Percentiles rank a stretch among this genome's conserved stretches.
These are phyloP conservation scores for Malacoctenus gilli DNA, from an alignment of 2,797 vertebrate genomes.

Conservation along the genomic window DNA sequence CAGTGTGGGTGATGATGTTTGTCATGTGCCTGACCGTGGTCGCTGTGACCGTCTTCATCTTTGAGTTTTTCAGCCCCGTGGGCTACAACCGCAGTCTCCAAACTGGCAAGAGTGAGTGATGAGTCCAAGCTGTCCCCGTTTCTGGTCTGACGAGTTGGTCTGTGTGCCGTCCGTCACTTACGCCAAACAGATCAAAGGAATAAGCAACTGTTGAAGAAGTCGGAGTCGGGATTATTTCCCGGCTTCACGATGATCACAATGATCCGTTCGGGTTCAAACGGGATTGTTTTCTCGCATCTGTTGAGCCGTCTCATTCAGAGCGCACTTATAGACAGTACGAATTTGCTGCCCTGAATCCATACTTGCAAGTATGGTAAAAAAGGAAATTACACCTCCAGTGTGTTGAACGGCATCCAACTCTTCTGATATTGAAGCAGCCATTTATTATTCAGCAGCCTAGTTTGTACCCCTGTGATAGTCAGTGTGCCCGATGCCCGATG, in stretches of 20 bases:
- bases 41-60: constrained; percentile 96
- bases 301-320: constrained; percentile 2
- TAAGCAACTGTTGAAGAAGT: constrained; percentile 15
- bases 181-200: constrained; percentile 42
- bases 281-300: constrained; percentile 7
- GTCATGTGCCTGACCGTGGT: constrained; percentile 98
- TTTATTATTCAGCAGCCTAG: constrained; percentile 72
- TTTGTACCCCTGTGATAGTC: constrained; percentile 69
- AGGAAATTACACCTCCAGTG: constrained; percentile 38
- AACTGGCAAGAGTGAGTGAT: constrained; percentile 90
- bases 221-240: not conserved
- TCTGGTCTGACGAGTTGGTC: constrained; percentile 41
- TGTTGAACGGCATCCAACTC: constrained; percentile 59
- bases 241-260: not conserved
- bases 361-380: constrained; percentile 21
- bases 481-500: constrained; percentile 51
- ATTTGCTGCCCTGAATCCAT: constrained; percentile 28
- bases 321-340: not conserved
- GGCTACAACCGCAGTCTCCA: constrained; percentile 95
- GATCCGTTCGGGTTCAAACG: not conserved
- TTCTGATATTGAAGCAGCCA: constrained; percentile 58
- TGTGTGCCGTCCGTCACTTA: constrained; percentile 28
- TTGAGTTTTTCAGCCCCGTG: constrained; percentile 96
- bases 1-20: constrained; percentile 99
- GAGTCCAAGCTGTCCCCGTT: constrained; percentile 32